These are phyloP conservation scores for Tiaroga cobitis DNA, from an alignment of 2,797 vertebrate species.

Conservation along the genomic window DNA sequence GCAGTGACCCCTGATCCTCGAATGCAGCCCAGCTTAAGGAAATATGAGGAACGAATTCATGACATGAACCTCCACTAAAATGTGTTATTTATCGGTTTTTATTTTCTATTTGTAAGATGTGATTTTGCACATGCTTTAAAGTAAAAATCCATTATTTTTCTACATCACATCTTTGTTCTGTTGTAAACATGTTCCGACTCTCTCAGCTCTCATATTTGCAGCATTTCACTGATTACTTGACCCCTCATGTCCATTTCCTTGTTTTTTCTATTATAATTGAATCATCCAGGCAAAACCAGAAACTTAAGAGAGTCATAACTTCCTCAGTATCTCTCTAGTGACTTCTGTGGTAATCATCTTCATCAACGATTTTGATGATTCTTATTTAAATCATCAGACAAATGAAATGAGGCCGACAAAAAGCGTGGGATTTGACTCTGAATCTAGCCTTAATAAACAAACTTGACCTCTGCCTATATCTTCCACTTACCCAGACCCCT, in stretches of 20 bases:
- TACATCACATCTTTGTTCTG: neutral
- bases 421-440: neutral
- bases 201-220: neutral
- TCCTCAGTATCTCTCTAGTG: neutral
- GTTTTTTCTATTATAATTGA: neutral
- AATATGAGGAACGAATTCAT: constrained; percentile 20
- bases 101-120: neutral
- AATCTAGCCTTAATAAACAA: neutral
- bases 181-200: neutral
- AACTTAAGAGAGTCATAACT: neutral
- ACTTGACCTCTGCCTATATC: neutral
- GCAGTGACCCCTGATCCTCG: constrained; percentile 25
- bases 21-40: constrained; percentile 31
- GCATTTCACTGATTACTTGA: neutral
- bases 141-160: neutral
- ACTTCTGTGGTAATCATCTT: neutral
- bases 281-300: neutral
- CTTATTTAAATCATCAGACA: neutral
- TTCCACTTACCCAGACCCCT: neutral
- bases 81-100: neutral
- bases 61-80: constrained; percentile 6
- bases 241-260: constrained; percentile 2
- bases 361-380: neutral
- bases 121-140: constrained; percentile 10
- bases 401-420: neutral